A percentile compares a stretch with the other conserved stretches of the same genome.
Conservation (phyloP, 2,888 invertebrate species). For the Cryptocephalus primarius region DNA sequence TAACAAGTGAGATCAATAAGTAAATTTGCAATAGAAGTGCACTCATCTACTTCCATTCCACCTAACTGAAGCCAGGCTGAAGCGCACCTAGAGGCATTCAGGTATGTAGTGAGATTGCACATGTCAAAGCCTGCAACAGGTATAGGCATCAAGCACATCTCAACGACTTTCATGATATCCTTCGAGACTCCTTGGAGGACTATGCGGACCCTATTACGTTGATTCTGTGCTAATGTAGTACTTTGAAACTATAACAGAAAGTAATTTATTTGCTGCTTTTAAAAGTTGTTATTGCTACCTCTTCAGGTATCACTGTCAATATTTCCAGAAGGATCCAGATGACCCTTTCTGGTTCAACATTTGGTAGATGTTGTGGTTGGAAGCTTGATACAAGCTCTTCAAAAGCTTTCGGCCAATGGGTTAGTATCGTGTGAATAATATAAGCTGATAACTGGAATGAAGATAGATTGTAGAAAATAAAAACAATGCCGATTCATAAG, state of each 20-base stretch:
- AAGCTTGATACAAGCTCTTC: constrained; percentile 55
- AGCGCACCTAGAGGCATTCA: constrained; percentile 45
- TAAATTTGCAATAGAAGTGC: constrained; percentile 28
- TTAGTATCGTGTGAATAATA: constrained; percentile 56
- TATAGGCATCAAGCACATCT: constrained; percentile 34
- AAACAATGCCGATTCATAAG: not conserved
- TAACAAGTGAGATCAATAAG: constrained; percentile 35
- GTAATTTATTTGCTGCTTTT: not conserved
- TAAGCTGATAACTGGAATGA: constrained; percentile 67
- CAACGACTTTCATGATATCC: constrained; percentile 35
- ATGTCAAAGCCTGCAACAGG: constrained; percentile 32
- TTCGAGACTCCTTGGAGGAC: constrained; percentile 38
- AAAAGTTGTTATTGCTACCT: constrained; percentile 44
- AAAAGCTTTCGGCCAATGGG: constrained; percentile 54
- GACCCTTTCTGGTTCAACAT: constrained; percentile 48
- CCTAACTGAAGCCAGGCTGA: constrained; percentile 54
- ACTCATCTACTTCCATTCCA: constrained; percentile 33
- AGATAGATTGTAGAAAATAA: not conserved
- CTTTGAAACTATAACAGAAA: constrained; percentile 35
- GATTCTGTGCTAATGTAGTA: constrained; percentile 33
- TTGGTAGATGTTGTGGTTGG: constrained; percentile 43
- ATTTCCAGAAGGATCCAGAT: constrained; percentile 69
- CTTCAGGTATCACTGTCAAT: constrained; percentile 77
- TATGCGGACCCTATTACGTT: constrained; percentile 32
- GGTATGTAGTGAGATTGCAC: constrained; percentile 41